Evolutionary conservation across 2,113 vertebrate genomes (phyloP).

Genomic region (Pelodiscus sinensis): DNA sequence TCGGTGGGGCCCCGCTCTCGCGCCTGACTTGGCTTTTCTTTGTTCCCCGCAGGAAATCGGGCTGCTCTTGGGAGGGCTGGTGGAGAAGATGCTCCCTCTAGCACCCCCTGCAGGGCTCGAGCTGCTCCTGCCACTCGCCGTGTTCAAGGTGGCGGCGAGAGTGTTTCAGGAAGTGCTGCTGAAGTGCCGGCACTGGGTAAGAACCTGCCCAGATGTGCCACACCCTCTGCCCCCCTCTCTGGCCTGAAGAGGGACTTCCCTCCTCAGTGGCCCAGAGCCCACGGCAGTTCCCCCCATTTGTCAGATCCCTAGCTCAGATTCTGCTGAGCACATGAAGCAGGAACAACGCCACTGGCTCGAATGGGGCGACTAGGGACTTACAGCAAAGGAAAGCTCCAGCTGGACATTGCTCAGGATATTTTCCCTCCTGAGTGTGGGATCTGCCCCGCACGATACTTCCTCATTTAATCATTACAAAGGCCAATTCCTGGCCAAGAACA

Average conservation of each 20-base stretch:
- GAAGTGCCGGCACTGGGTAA: conserved; percentile 91
- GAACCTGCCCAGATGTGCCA: background rate
- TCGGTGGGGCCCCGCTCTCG: background rate
- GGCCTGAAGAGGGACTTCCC: accelerated
- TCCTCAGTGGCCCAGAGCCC: background rate
- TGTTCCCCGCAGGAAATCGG: conserved; percentile 77
- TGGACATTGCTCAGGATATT: background rate
- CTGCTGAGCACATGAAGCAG: background rate
- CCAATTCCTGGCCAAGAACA: background rate
- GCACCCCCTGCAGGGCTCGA: accelerated
- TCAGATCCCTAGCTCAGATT: background rate
- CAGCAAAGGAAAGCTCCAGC: background rate
- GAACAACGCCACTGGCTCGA: background rate
- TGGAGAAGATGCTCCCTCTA: conserved; percentile 75
- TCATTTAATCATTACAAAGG: background rate
- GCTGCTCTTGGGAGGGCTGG: conserved; percentile 81
- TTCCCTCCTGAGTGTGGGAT: background rate
- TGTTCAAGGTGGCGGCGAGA: conserved; percentile 74
- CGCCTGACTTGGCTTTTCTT: background rate
- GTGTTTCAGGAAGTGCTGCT: conserved; percentile 88
- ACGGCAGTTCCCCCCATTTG: background rate
- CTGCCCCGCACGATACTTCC: background rate
- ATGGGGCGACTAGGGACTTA: background rate
- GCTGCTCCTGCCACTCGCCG: conserved; percentile 62
- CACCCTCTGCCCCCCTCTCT: background rate